Base-by-base conservation (phyloP, 1,140 invertebrate genomes). In the Drosophila malerkotliana region DNA sequence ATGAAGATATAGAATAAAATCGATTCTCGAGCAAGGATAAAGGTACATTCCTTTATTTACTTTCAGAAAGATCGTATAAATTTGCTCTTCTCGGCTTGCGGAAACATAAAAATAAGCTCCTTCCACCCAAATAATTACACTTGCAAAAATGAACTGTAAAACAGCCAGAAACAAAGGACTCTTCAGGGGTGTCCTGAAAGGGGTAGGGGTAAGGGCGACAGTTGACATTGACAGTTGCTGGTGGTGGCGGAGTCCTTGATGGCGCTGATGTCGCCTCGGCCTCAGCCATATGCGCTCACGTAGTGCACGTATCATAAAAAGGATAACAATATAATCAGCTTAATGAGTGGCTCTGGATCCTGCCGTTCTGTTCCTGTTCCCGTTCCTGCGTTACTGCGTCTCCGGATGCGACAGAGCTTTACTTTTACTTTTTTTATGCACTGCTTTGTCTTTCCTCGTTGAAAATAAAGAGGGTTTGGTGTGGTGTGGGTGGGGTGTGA, bases 321-420 rank as follows among this genome's bases (percentile, higher is more conserved):
- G 88, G 88, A 90, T 90, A 90, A 90, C 88, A 90, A 90, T 90
- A 90, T 90, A 90, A 90, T 90, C 88, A 90, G 88, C 88, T 90
- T 87, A 87, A 87, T 87, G 83, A 87, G 83, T 87, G 83, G 79
- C 79, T 83, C 72, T 79, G 83, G 71, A 62, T 69, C 63, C 51
- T 47, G 63, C 2, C 10, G 18, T 39, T 47, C 26, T 44, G 30
- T 28, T 66, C 12, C 60, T 67, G 14, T 32, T 53, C 34, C 34
- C 47, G 15, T 9, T 10, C 15, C 44, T 24, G 24, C 7, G 24
- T 45, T 64, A 45, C 37, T 47, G 61, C 45, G 55, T 26, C 58
- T 69, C 68, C 57, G 82, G 75, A 78, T 88, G 82, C 79, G 83
- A 88, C 75, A 79, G 75, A 77, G 83, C 83, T 87, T 87, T 87